Evolutionary conservation across 1,140 invertebrate species (phyloP), one percentile per base, ranked within the genome.

Genomic region (Alviniconcha marisindica): DNA sequence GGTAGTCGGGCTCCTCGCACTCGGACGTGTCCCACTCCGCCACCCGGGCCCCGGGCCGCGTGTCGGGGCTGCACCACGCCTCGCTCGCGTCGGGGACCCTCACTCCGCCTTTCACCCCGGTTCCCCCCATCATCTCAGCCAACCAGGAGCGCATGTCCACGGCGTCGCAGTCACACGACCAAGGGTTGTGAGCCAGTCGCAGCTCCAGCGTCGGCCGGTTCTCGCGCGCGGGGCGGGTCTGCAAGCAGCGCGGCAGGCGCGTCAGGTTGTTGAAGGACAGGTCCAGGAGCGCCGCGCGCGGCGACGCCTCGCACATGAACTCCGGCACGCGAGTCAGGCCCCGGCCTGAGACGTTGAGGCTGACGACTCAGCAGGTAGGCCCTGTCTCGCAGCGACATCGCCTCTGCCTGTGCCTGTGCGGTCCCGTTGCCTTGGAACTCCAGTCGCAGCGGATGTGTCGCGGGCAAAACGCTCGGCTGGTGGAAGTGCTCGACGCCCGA

Each of bases 121-220:
- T 40, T n/a, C 48, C 33, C 18, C 36, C 36, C 5, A 24, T 40
- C 77, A 60, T 54, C 48, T 44, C 42, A 56, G 48, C 48, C 69
- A 82, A 31, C 81, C 81, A 82, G 44, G n/a, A 38, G 24, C 51
- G 42, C 81, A 82, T 51, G 31, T 48, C 40, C 21, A 56, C 69
- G 21, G 44, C 51, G 2, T 74, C 56, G 42, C 81, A 82, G 73
- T 74, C 71, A 60, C 81, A 82, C 24, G 44, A 51, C 81, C 81
- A 82, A 0, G 81, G 81, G 71, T 82, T 82, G 14, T 54, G 42
- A 38, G 48, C 54, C 73, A 82, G 28, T 31, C 48, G 38, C 40
- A 82, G 5, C 38, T 54, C 51, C 48, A 82, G 71, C 24, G 54
- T 28, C 3, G 81, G 33, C 48, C n/a, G 42, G 2, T 60, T 28